Base-by-base conservation (phyloP, 2,888 invertebrate genomes). In the Eulithis prunata region DNA sequence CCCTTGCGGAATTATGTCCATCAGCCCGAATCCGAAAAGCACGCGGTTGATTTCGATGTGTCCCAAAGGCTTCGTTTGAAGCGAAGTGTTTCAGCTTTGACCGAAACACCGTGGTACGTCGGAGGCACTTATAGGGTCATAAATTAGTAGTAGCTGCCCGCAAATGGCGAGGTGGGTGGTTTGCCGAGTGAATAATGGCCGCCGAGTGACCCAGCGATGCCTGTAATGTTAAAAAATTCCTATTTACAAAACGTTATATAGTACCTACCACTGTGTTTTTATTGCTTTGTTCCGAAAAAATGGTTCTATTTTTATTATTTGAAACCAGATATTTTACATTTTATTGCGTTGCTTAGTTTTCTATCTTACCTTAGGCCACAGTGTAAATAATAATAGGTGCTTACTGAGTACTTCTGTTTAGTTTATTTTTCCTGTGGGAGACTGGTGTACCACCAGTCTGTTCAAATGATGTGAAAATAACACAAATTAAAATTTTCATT, bases 91-190 rank as follows among this genome's bases (percentile, higher is more conserved):
- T 81, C 81, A 84, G 82, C 81, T 81, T 84, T 83, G 83, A 82
- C 84, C 84, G 81, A 86, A 87, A 86, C 82, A 82, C 79, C 75
- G 79, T 76, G 78, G 79, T 81, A 78, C 79, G 81, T 85, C 81
- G 80, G 83, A 80, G 86, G 88, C 88, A 90, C 88, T 92, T 88
- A 88, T 87, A 90, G 87, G 84, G 84, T 83, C 77, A 89, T 92
- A 93, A 92, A 93, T 92, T 91, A 89, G 87, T 82, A 79, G 85
- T 81, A 82, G 88, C 85, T 86, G 83, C 82, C 91, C 90, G 83
- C 91, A 88, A 88, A 88, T 81, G 84, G 85, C 84, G 87, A 89
- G 89, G 89, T 89, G 86, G 89, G 83, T 86, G 87, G 86, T 83
- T 84, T 79, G 75, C 82, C 81, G 79, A 85, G 87, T 90, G 90